These are phyloP conservation scores for Plutomurus gul DNA, from an alignment of 1,140 invertebrate species.

Conservation along the genomic window DNA sequence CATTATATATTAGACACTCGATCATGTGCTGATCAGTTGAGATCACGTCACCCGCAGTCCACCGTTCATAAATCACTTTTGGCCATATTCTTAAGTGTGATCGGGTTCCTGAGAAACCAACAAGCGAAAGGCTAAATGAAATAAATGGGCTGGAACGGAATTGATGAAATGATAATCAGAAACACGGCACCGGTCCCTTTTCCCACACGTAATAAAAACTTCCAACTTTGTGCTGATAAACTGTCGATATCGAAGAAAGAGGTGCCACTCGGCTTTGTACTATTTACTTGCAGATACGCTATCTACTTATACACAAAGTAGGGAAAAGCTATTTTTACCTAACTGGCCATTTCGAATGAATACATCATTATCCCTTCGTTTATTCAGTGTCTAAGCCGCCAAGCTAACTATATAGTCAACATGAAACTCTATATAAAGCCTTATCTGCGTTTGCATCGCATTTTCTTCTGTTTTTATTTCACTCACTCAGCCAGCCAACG, in stretches of 20 bases:
- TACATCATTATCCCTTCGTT: conserved; percentile 6
- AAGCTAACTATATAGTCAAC: too few species aligned
- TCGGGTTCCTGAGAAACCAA: not conserved
- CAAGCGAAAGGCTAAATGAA: conserved; percentile 15
- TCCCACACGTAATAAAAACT: conserved; percentile 22
- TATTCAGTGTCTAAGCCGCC: not conserved
- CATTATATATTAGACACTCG: too few species aligned
- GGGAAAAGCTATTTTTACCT: too few species aligned
- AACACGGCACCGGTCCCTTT: not conserved
- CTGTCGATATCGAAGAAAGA: not conserved
- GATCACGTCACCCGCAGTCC: not conserved
- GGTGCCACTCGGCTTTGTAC: not conserved
- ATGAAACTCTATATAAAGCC: too few species aligned
- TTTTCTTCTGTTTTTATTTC: too few species aligned
- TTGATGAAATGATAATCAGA: conserved; percentile 26
- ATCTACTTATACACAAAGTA: too few species aligned
- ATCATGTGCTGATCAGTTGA: not conserved
- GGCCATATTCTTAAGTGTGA: not conserved
- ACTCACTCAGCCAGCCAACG: too few species aligned
- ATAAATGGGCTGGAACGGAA: conserved; percentile 15
- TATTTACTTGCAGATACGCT: not conserved
- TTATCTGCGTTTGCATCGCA: too few species aligned
- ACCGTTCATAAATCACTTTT: conserved; percentile 8
- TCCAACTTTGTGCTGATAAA: conserved; percentile 2
- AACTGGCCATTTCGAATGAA: not conserved